Conservation (phyloP, 2,113 vertebrate species). For the Reinhardtius hippoglossoides region DNA sequence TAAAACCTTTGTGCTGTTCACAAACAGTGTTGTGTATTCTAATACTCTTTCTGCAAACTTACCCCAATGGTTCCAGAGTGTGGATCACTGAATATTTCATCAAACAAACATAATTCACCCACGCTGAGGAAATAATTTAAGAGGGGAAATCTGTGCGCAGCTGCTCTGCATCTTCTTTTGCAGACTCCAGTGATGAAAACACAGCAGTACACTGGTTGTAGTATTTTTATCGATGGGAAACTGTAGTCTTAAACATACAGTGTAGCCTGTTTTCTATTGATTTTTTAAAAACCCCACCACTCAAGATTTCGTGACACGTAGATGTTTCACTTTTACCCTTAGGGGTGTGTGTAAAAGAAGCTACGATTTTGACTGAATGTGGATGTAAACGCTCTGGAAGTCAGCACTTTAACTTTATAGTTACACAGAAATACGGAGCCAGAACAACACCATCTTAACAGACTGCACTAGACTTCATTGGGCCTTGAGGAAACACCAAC, state of each 20-base stretch:
- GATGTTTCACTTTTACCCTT: neutral
- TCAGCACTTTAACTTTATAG: neutral
- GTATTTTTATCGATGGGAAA: neutral
- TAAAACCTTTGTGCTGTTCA: neutral
- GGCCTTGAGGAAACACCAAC: neutral
- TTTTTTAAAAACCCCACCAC: neutral
- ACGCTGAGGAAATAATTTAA: slow-evolving; percentile 56
- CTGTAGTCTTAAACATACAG: neutral
- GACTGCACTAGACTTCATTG: neutral
- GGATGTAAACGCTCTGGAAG: neutral
- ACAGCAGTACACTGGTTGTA: neutral
- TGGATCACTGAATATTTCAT: slow-evolving; percentile 58
- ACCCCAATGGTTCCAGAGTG: slow-evolving; percentile 41
- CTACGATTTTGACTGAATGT: neutral
- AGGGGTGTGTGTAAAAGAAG: neutral
- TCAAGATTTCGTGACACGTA: neutral
- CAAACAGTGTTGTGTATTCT: slow-evolving; percentile 19
- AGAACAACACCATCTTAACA: neutral
- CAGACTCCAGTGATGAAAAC: neutral
- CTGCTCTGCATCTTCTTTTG: slow-evolving; percentile 9
- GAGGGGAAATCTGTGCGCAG: slow-evolving; percentile 10
- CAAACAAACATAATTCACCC: slow-evolving; percentile 45
- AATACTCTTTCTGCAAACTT: slow-evolving; percentile 3
- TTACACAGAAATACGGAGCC: neutral
- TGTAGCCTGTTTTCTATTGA: neutral